These are phyloP conservation scores for Motacilla alba DNA, from an alignment of 2,113 vertebrate species.

Conservation along the genomic window DNA sequence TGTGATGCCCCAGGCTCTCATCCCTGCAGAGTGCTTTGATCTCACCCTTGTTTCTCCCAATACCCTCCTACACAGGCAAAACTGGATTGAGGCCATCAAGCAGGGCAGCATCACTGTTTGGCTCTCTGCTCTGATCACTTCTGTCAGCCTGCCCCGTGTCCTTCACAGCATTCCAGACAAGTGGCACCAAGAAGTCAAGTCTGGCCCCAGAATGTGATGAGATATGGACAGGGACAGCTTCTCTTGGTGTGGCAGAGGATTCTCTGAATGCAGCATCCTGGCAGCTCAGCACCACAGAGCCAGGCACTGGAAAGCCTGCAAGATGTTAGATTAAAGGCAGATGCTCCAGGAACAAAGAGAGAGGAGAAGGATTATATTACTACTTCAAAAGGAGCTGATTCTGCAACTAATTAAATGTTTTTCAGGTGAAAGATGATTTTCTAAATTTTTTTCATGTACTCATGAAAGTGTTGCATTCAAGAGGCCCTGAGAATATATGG, in stretches of 20 bases:
- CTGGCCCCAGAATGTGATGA: neutral
- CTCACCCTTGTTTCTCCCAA: neutral
- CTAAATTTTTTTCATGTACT: neutral
- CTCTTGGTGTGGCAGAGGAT: neutral
- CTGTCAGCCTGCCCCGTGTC: neutral
- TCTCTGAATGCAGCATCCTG: accelerated
- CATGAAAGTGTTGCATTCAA: neutral
- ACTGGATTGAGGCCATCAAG: neutral
- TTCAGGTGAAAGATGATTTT: neutral
- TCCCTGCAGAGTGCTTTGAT: neutral
- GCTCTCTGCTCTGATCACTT: neutral
- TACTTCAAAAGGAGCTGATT: slow-evolving; percentile 2
- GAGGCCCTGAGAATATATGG: neutral
- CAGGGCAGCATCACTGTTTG: neutral
- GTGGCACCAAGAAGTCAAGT: neutral
- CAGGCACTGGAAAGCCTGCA: neutral
- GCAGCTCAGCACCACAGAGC: neutral
- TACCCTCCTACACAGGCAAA: neutral
- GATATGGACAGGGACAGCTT: neutral
- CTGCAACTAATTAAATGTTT: neutral
- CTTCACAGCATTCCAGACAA: neutral
- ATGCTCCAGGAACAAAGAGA: neutral
- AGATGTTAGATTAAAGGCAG: slow-evolving; percentile 10
- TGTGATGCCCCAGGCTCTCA: neutral
- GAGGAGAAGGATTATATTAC: neutral